Evolutionary conservation across 2,113 vertebrate genomes (phyloP), one percentile per base, ranked within the genome.

Genomic region (Eudyptes chrysolophus): DNA sequence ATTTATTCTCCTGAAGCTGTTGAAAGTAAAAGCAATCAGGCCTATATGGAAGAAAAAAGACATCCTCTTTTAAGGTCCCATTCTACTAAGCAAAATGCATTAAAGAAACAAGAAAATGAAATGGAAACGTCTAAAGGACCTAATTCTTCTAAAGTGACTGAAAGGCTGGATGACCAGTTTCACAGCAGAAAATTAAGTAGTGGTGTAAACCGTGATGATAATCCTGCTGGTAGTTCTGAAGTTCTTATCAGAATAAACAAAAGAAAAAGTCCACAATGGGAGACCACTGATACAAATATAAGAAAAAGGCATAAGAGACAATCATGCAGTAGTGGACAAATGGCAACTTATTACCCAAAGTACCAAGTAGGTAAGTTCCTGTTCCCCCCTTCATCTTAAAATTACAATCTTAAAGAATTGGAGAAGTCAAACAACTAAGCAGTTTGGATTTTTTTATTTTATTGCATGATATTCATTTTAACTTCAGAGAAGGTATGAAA

Each of bases 281-380:
- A 97, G 97, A 98, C 96, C 97, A 96, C 97, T 97, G 98, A 98
- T 92, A 96, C 98, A 89, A 95, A 98, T 95, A 97, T 99, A 97
- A 98, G 98, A 86, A 99, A 99, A 98, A 98, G 94, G 92, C 96
- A 94, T 98, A 98, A 99, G 97, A 98, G 98, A 98, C 99, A 99
- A 98, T 99, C 98, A 96, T 98, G 98, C 97, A 98, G 52, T 97
- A 98, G 97, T 98, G 99, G 98, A 97, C 98, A 99, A 98, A 98
- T 99, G 92, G 97, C 98, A 82, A 98, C 98, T 66, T 98, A 98
- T 97, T 99, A 98, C 98, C 98, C 98, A 95, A 99, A 99, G 98
- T 99, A 98, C 97, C 98, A 99, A 87, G 96, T 99, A 91, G 99
- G 99, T 99, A 99, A 99, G 98, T 98, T 98, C 89, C 94, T 97